phyloP scores from a whole-genome alignment of 2,888 invertebrate species.

The Brachynemurus nebulosus region DNA sequence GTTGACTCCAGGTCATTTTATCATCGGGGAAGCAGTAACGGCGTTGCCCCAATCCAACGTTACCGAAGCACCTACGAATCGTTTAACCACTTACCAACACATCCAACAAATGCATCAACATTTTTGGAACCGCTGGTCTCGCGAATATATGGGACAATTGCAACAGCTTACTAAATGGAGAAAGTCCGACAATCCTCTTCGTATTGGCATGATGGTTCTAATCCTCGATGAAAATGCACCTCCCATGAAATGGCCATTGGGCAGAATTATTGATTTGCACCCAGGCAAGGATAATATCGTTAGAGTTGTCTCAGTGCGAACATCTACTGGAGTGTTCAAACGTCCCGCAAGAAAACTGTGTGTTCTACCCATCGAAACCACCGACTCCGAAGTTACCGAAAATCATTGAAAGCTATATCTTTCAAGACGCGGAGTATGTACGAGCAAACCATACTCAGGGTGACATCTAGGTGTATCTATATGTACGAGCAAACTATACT shows the following conservation, averaged over 20 bases:
- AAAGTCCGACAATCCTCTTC: slow-evolving; percentile 2
- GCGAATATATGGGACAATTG: slow-evolving; percentile 12
- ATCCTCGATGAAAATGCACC: slow-evolving; percentile 13
- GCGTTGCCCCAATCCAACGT: slow-evolving; percentile 9
- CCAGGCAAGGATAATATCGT: slow-evolving; percentile 7
- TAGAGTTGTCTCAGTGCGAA: slow-evolving; percentile 2
- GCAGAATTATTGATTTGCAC: slow-evolving; percentile 8
- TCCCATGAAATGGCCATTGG: slow-evolving; percentile 11
- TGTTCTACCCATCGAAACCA: slow-evolving; percentile 6
- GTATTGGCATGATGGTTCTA: slow-evolving; percentile 11
- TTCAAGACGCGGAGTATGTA: no score
- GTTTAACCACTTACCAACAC: slow-evolving; percentile 9
- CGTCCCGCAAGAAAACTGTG: slow-evolving; percentile 1
- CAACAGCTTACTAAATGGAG: slow-evolving; percentile 13
- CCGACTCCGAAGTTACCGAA: no score
- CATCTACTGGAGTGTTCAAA: slow-evolving; percentile 6
- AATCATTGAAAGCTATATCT: no score
- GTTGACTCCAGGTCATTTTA: slow-evolving; percentile 24
- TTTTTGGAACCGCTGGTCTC: slow-evolving; percentile 13
- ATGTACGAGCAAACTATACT: no score
- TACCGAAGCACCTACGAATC: slow-evolving; percentile 1
- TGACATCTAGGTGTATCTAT: no score
- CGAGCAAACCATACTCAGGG: no score
- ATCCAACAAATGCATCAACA: slow-evolving; percentile 10
- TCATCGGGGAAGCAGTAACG: slow-evolving; percentile 22